Evolutionary conservation across 2,113 vertebrate genomes (phyloP).

Genomic region (Axis porcinus): DNA sequence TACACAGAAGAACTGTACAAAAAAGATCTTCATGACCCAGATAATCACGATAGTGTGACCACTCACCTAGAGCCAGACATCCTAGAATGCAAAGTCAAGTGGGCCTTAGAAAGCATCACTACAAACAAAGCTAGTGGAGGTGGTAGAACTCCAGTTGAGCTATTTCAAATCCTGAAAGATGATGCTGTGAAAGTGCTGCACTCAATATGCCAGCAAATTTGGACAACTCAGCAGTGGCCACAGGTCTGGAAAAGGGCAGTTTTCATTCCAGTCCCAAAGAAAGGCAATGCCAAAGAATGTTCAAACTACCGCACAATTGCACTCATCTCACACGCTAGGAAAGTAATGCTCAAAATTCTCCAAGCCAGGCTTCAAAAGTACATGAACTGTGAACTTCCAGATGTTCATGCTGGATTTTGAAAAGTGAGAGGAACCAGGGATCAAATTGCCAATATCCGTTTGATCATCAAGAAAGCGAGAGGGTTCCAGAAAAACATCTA

Average conservation of each 20-base stretch:
- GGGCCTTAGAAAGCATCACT: not conserved
- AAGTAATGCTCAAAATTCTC: not conserved
- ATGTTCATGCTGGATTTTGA: not conserved
- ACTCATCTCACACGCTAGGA: not conserved
- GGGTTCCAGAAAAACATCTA: not conserved
- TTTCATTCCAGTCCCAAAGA: not conserved
- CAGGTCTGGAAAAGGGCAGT: not conserved
- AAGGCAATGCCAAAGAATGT: not conserved
- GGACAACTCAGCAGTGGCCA: not conserved
- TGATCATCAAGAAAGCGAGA: accelerated
- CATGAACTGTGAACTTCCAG: not conserved
- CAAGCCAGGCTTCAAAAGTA: not conserved
- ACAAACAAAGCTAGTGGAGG: not conserved
- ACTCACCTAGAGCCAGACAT: not conserved
- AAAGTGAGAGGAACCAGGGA: not conserved
- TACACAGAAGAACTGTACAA: not conserved
- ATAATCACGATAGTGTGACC: not conserved
- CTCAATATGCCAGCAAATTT: not conserved
- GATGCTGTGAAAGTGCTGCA: not conserved
- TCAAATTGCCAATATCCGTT: not conserved
- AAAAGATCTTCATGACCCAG: not conserved
- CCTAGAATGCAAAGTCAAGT: not conserved
- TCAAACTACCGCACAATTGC: not conserved
- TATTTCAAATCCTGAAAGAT: not conserved
- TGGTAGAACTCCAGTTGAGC: not conserved